Conservation (phyloP, 2,113 vertebrate species). For the Oenanthe melanoleuca region DNA sequence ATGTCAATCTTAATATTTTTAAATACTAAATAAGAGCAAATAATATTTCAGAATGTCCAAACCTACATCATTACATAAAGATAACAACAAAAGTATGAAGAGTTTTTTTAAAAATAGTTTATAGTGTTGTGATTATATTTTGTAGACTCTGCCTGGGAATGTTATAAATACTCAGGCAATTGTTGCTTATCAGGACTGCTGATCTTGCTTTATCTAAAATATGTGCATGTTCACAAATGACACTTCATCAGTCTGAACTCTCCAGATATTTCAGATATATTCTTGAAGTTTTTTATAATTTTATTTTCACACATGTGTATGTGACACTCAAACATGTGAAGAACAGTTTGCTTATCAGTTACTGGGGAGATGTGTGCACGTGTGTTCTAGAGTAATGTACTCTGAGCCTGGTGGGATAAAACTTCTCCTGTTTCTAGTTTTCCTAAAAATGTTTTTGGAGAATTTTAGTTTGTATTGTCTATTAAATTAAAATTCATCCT, state of each 20-base stretch:
- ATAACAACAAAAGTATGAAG: background rate
- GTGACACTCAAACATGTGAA: background rate
- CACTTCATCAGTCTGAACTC: background rate
- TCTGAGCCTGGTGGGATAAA: background rate
- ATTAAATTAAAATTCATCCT: background rate
- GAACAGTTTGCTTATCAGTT: background rate
- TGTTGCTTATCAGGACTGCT: background rate
- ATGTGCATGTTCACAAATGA: background rate
- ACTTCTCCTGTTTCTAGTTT: background rate
- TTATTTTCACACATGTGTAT: background rate
- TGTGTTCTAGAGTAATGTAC: background rate
- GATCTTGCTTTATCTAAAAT: constrained; percentile 10
- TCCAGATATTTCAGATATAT: background rate
- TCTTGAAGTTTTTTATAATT: background rate
- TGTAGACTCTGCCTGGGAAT: background rate
- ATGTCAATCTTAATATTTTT: background rate
- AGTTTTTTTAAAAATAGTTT: background rate
- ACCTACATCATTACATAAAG: background rate
- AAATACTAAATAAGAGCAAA: background rate
- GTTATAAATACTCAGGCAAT: background rate
- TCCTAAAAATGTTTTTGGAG: background rate
- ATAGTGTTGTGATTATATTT: background rate
- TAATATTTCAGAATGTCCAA: background rate
- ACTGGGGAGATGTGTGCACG: background rate
- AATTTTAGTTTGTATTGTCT: background rate